Evolutionary conservation across 2,888 invertebrate species (phyloP).

Genomic region (Machimus atricapillus): DNA sequence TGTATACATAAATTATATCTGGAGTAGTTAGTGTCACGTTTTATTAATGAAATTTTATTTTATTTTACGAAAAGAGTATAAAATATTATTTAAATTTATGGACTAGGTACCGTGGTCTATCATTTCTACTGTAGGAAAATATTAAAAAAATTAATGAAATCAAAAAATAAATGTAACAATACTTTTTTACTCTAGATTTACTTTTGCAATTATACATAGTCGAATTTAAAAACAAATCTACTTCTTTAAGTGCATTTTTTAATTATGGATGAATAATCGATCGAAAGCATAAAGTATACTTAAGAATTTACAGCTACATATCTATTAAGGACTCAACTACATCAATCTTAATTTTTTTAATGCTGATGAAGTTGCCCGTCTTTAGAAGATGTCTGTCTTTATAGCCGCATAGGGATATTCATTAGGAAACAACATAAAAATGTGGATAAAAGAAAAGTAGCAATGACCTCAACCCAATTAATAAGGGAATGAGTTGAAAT

Average conservation of each 20-base stretch:
- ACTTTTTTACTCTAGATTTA: background rate
- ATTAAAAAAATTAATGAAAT: background rate
- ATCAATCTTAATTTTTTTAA: background rate
- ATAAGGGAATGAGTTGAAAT: background rate
- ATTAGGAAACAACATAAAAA: background rate
- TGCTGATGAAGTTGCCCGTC: background rate
- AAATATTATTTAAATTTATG: background rate
- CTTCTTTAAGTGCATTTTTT: background rate
- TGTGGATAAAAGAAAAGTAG: background rate
- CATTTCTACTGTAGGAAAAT: background rate
- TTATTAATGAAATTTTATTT: background rate
- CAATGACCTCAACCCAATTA: background rate
- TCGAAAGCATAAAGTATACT: background rate
- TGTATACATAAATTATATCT: background rate
- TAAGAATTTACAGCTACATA: background rate
- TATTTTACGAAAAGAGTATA: background rate
- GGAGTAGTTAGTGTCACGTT: background rate
- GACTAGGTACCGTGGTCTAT: background rate
- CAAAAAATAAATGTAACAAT: background rate
- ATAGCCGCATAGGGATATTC: background rate
- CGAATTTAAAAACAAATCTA: too few relatives aligned
- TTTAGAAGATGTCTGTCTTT: background rate
- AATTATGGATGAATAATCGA: background rate
- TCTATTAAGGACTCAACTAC: background rate
- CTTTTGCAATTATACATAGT: too few relatives aligned